Percentiles rank a stretch among this genome's conserved stretches.
Evolutionary conservation across 1,140 invertebrate genomes (phyloP).

Genomic region (Lepidotrigona ventralis): DNA sequence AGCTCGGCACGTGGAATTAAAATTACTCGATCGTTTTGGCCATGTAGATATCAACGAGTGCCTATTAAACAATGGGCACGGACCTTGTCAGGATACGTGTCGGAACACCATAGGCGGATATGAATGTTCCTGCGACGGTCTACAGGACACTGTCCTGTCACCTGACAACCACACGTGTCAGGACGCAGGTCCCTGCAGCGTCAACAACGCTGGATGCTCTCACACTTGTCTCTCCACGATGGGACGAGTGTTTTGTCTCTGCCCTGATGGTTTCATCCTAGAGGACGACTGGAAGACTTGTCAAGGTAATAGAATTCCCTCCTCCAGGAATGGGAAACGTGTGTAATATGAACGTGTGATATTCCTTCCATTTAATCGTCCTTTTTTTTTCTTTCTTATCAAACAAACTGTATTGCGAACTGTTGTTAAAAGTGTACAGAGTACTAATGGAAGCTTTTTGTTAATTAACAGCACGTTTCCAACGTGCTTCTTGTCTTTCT

Average conservation of each 20-base stretch:
- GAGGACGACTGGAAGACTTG: slow-evolving; percentile 82
- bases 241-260: slow-evolving; percentile 84
- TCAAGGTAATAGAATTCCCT: slow-evolving; percentile 73
- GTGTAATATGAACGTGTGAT: neutral
- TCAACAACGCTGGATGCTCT: slow-evolving; percentile 83
- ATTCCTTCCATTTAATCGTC: neutral
- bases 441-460: too few species aligned
- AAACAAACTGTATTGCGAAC: too few species aligned
- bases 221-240: slow-evolving; percentile 83
- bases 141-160: slow-evolving; percentile 81
- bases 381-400: neutral
- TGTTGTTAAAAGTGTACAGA: neutral
- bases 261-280: slow-evolving; percentile 83
- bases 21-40: neutral
- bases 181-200: slow-evolving; percentile 83
- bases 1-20: neutral
- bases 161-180: slow-evolving; percentile 81
- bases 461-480: neutral
- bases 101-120: slow-evolving; percentile 84
- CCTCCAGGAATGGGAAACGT: neutral
- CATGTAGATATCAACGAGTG: slow-evolving; percentile 84
- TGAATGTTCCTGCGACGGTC: slow-evolving; percentile 82
- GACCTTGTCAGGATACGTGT: slow-evolving; percentile 86
- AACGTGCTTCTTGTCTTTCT: neutral
- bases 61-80: slow-evolving; percentile 82